Conservation (phyloP, 2,797 vertebrate genomes). For the Tragopan temminckii region DNA sequence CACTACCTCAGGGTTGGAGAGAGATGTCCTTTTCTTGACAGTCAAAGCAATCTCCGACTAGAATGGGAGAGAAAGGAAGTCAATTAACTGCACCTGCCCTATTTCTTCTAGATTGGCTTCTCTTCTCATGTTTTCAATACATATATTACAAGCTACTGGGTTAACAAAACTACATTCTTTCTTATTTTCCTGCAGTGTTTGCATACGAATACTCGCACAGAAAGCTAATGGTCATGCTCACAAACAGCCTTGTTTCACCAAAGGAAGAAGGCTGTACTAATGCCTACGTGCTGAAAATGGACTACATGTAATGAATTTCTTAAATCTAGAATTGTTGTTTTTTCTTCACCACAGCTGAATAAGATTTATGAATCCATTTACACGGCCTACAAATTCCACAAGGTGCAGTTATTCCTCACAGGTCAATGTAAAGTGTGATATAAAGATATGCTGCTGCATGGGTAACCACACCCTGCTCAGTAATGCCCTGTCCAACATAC, state of each 20-base stretch:
- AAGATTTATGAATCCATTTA: not conserved
- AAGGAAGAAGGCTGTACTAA: not conserved
- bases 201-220: not conserved
- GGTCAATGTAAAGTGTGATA: not conserved
- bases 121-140: not conserved
- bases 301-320: not conserved
- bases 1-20: constrained; percentile 86
- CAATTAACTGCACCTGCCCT: not conserved
- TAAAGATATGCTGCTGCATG: not conserved
- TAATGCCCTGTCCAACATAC: not conserved
- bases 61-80: not conserved
- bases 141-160: not conserved
- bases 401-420: not conserved
- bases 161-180: not conserved
- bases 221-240: not conserved
- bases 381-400: not conserved
- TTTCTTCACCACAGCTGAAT: not conserved
- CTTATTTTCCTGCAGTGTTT: not conserved
- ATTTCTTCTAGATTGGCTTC: not conserved
- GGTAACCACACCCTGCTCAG: not conserved
- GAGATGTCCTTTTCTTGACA: constrained; percentile 84
- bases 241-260: not conserved
- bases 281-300: not conserved
- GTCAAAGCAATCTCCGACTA: constrained; percentile 85
- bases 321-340: not conserved